phyloP scores from a whole-genome alignment of 2,797 vertebrate genomes.

The Kryptolebias ocellatus region DNA sequence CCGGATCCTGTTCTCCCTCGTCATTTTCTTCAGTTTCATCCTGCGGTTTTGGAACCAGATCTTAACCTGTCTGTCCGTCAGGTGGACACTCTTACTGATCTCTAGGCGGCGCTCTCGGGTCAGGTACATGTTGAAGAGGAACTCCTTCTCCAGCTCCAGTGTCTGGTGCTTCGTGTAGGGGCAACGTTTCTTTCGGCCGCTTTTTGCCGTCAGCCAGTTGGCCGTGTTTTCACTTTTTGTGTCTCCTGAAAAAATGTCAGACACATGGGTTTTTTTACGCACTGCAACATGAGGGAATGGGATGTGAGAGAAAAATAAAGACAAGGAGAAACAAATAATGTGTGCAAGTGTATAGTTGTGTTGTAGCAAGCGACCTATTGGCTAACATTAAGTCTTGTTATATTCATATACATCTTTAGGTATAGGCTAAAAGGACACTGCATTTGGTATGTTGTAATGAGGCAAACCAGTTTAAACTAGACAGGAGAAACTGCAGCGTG shows the following conservation, averaged over 20 bases:
- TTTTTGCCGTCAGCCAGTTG: slow-evolving; percentile 98
- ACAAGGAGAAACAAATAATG: too few relatives aligned
- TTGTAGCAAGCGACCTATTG: too few relatives aligned
- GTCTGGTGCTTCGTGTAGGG: slow-evolving; percentile 99
- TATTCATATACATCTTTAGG: not conserved
- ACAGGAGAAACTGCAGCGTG: too few relatives aligned
- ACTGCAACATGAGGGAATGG: slow-evolving; percentile 16
- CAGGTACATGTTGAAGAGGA: slow-evolving; percentile 99
- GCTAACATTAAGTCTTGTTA: too few relatives aligned
- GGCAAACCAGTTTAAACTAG: too few relatives aligned
- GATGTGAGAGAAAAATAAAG: too few relatives aligned
- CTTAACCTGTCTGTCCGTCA: slow-evolving; percentile 99
- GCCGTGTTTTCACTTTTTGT: slow-evolving; percentile 90
- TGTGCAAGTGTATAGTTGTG: too few relatives aligned
- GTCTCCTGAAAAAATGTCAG: slow-evolving; percentile 81
- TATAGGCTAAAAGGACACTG: not conserved
- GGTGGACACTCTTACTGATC: slow-evolving; percentile 98
- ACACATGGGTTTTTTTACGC: slow-evolving; percentile 44
- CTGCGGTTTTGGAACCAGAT: slow-evolving; percentile 99
- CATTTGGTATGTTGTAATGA: too few relatives aligned
- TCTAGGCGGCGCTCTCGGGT: slow-evolving; percentile 99
- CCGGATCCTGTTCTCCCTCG: slow-evolving; percentile 95
- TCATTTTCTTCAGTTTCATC: slow-evolving; percentile 99
- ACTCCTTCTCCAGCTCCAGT: slow-evolving; percentile 98
- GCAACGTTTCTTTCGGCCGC: slow-evolving; percentile 96